Conservation (phyloP, 1,140 invertebrate species). For the Lasioglossum albipes region DNA sequence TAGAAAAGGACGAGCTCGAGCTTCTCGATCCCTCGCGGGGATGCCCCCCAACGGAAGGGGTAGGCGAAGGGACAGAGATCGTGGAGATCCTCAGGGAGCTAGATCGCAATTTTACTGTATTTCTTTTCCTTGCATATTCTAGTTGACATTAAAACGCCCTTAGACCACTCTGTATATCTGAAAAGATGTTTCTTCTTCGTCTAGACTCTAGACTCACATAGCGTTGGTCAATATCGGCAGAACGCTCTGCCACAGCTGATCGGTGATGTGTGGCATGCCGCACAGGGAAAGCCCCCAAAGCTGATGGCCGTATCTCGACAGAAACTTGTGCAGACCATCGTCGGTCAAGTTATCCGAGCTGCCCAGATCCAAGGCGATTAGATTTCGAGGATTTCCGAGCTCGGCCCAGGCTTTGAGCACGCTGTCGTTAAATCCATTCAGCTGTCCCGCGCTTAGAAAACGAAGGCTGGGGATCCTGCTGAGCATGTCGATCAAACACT, state of each 20-base stretch:
- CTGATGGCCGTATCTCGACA: slow-evolving; percentile 93
- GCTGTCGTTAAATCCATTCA: slow-evolving; percentile 97
- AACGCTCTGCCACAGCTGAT: slow-evolving; percentile 97
- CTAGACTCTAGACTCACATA: slow-evolving; percentile 85
- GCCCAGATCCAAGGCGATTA: slow-evolving; percentile 95
- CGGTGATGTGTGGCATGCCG: slow-evolving; percentile 98
- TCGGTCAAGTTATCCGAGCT: slow-evolving; percentile 97
- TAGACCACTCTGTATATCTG: too few relatives aligned
- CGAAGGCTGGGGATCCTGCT: slow-evolving; percentile 91
- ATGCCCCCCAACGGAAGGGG: too few relatives aligned
- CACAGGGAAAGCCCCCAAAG: slow-evolving; percentile 92
- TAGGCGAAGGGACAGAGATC: too few relatives aligned
- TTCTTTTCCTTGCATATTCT: too few relatives aligned
- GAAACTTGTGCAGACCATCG: slow-evolving; percentile 94
- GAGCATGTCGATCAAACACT: slow-evolving; percentile 96
- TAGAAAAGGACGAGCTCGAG: too few relatives aligned
- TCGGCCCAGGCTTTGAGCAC: slow-evolving; percentile 95
- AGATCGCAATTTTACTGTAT: too few relatives aligned
- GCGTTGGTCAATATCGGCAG: slow-evolving; percentile 94
- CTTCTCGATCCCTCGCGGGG: too few relatives aligned
- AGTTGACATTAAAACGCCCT: too few relatives aligned
- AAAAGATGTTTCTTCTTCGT: too few relatives aligned
- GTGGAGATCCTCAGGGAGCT: too few relatives aligned
- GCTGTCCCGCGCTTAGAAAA: slow-evolving; percentile 96
- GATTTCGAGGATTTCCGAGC: slow-evolving; percentile 89